Conservation (phyloP, 2,113 vertebrate genomes). For the Calypte anna region DNA sequence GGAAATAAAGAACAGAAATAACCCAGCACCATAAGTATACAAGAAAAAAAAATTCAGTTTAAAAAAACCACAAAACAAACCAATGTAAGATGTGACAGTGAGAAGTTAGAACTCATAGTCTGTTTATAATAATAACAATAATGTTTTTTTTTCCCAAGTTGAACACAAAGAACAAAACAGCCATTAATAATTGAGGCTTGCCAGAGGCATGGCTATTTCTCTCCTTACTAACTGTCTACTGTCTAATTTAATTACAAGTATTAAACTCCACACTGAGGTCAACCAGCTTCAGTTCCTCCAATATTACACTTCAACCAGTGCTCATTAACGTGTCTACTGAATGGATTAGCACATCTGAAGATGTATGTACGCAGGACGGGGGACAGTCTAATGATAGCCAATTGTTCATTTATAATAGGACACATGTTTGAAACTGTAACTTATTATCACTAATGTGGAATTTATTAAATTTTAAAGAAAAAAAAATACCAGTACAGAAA, state of each 20-base stretch:
- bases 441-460: constrained; percentile 81
- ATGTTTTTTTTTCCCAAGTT: constrained; percentile 67
- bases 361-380: constrained; percentile 78
- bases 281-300: constrained; percentile 79
- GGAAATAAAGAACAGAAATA: constrained; percentile 15
- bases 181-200: constrained; percentile 81
- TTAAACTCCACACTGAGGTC: constrained; percentile 84
- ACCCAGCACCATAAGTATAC: not conserved
- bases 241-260: constrained; percentile 85
- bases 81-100: constrained; percentile 10
- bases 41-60: constrained; percentile 29
- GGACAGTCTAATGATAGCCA: constrained; percentile 79
- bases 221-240: constrained; percentile 79
- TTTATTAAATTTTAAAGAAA: constrained; percentile 85
- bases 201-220: constrained; percentile 83
- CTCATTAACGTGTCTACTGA: constrained; percentile 87
- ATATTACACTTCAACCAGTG: constrained; percentile 83
- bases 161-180: constrained; percentile 75
- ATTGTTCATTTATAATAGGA: constrained; percentile 79
- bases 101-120: constrained; percentile 56
- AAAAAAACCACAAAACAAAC: not conserved
- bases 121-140: constrained; percentile 48
- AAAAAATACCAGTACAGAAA: constrained; percentile 82
- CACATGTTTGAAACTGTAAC: constrained; percentile 70
- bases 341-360: constrained; percentile 86